phyloP scores from a whole-genome alignment of 2,797 vertebrate genomes.

The Holocentrus rufus region DNA sequence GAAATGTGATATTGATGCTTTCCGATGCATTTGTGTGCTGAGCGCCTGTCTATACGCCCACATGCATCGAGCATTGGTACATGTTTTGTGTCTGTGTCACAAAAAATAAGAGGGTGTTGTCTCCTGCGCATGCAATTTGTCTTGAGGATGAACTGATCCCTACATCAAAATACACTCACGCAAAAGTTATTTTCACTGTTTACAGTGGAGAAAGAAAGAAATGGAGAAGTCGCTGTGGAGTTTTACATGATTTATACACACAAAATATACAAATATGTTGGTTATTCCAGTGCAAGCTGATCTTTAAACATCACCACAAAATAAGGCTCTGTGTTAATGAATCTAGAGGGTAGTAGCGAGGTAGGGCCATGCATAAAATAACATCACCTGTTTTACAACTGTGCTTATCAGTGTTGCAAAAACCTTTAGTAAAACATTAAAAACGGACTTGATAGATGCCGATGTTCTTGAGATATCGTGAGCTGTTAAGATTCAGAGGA shows the following conservation, averaged over 20 bases:
- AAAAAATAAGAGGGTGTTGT: slow-evolving; percentile 58
- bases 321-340: not conserved
- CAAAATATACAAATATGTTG: not conserved
- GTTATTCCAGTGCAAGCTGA: slow-evolving; percentile 14
- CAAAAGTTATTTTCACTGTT: not conserved
- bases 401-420: slow-evolving; percentile 53
- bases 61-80: slow-evolving; percentile 68
- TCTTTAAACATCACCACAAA: not conserved
- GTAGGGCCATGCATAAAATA: not conserved
- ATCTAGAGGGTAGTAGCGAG: not conserved
- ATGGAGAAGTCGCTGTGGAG: not conserved
- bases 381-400: slow-evolving; percentile 27
- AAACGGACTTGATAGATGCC: slow-evolving; percentile 22
- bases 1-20: slow-evolving; percentile 85
- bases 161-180: slow-evolving; percentile 18
- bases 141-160: slow-evolving; percentile 25
- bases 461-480: slow-evolving; percentile 4
- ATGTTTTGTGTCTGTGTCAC: slow-evolving; percentile 58
- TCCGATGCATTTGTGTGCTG: slow-evolving; percentile 76
- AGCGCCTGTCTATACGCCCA: slow-evolving; percentile 78
- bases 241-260: not conserved
- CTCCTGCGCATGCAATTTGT: slow-evolving; percentile 44
- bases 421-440: slow-evolving; percentile 55
- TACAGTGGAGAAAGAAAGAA: not conserved
- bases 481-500: not conserved